Evolutionary conservation across 1,140 invertebrate genomes (phyloP).

Genomic region (Aphelinus certus): DNA sequence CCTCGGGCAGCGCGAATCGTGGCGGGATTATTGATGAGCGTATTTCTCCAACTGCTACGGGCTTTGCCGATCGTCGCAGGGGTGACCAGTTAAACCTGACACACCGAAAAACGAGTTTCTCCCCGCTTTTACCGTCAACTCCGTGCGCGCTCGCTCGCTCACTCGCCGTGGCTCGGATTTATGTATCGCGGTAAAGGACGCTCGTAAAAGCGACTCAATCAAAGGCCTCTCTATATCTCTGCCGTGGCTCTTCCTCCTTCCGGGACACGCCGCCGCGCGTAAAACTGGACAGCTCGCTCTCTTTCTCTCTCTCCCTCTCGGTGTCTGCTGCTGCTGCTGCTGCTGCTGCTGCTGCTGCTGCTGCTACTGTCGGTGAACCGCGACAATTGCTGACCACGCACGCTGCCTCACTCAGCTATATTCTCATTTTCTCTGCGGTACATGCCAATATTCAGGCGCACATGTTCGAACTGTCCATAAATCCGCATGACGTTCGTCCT

Average conservation of each 20-base stretch:
- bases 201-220: neutral
- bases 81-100: slow-evolving; percentile 7
- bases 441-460: no score
- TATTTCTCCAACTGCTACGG: neutral
- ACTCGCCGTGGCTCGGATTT: no score
- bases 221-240: neutral
- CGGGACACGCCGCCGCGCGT: neutral
- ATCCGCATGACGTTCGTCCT: no score
- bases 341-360: no score
- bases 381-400: no score
- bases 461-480: no score
- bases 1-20: slow-evolving; percentile 11
- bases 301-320: no score
- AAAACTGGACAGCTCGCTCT: neutral
- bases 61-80: neutral
- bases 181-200: no score
- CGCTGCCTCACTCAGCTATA: no score
- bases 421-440: no score
- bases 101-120: slow-evolving; percentile 34
- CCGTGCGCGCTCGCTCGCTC: neutral
- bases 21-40: slow-evolving; percentile 15
- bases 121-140: neutral
- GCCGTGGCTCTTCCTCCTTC: neutral
- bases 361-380: no score
- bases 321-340: no score